These are phyloP conservation scores for human DNA, from an alignment of 2,113 vertebrate genomes.

Conservation along the genomic window GRCh38 chr7:68137001-68137500, in stretches of 20 bases:
- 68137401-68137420: not conserved
- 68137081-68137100: not conserved
- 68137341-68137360: not conserved
- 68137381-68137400: not conserved
- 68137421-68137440: not conserved
- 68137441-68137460: not conserved
- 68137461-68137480: slow-evolving; percentile 19
- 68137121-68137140: not conserved
- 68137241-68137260: not conserved
- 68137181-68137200: not conserved
- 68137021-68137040: not conserved
- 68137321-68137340: not conserved
- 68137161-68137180: not conserved
- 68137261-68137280: not conserved
- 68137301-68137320: not conserved
- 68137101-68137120: not conserved
- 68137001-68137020: not conserved
- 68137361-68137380: not conserved
- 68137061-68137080: not conserved
- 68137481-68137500: not conserved
- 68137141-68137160: not conserved
- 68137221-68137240: not conserved
- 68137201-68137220: not conserved
- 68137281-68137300: not conserved
- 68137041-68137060: not conserved